Conservation (phyloP, 2,888 invertebrate genomes). For the Thera obeliscata region DNA sequence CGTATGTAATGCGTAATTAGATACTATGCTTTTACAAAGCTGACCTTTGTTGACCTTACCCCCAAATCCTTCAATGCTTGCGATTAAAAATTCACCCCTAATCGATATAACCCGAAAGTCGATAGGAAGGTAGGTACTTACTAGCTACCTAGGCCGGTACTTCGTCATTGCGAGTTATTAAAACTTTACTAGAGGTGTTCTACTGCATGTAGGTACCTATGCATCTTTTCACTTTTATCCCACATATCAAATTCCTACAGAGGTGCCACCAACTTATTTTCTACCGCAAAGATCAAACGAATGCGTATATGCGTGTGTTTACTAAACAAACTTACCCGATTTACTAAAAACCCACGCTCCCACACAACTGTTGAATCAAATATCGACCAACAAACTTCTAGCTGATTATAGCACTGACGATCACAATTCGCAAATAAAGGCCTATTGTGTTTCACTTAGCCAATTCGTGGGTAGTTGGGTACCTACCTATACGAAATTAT, state of each 20-base stretch:
- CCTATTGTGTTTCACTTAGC: constrained; percentile 31
- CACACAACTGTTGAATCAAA: constrained; percentile 11
- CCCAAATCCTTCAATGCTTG: no score
- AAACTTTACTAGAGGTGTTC: no score
- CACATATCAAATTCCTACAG: not conserved
- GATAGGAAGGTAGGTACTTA: no score
- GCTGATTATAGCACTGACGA: constrained; percentile 23
- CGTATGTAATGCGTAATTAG: no score
- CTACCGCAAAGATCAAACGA: constrained; percentile 12
- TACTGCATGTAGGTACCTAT: not conserved
- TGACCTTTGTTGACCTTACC: no score
- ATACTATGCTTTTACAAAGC: no score
- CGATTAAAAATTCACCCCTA: no score
- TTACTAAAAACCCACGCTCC: constrained; percentile 12
- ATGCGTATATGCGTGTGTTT: constrained; percentile 10
- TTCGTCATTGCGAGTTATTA: no score
- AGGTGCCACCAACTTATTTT: not conserved
- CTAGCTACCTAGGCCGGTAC: no score
- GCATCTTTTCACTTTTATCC: not conserved
- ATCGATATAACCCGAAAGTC: no score
- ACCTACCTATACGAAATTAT: not conserved
- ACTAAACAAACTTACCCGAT: constrained; percentile 25
- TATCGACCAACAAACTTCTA: constrained; percentile 5
- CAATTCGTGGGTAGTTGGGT: constrained; percentile 1
- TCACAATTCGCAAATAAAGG: constrained; percentile 25